Evolutionary conservation across 2,113 vertebrate genomes (phyloP).

Genomic region (Eonycteris spelaea): DNA sequence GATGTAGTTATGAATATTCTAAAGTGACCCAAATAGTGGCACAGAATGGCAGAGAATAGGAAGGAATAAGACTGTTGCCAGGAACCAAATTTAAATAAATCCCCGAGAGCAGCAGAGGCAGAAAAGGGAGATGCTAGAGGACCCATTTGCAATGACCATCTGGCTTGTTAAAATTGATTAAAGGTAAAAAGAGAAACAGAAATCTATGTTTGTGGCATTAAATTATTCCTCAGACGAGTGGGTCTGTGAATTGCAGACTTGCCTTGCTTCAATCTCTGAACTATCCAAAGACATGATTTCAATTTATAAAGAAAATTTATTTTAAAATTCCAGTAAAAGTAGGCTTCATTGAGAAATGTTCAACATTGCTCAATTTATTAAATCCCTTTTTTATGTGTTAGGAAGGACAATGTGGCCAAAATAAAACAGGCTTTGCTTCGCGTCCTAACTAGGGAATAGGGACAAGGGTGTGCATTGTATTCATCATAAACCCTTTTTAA

Average conservation of each 20-base stretch:
- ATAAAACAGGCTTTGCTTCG: constrained; percentile 8
- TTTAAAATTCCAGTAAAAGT: constrained; percentile 54
- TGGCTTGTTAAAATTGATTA: constrained; percentile 74
- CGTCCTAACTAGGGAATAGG: not conserved
- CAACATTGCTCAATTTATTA: constrained; percentile 44
- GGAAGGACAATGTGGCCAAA: not conserved
- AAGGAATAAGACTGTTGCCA: constrained; percentile 2
- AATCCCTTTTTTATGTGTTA: constrained; percentile 39
- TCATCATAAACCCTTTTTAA: not conserved
- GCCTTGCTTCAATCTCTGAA: constrained; percentile 25
- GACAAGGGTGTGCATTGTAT: not conserved
- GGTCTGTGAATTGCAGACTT: constrained; percentile 3
- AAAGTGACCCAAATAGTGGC: not conserved
- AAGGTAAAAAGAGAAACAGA: constrained; percentile 68
- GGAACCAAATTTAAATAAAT: constrained; percentile 63
- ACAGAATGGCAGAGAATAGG: not conserved
- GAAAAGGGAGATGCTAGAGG: constrained; percentile 27
- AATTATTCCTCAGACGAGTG: constrained; percentile 47
- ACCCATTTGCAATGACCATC: constrained; percentile 62
- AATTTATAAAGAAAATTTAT: constrained; percentile 52
- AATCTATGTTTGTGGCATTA: constrained; percentile 45
- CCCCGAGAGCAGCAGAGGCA: not conserved
- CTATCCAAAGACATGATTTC: constrained; percentile 52
- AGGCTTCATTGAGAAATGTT: constrained; percentile 58
- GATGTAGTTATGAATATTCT: not conserved